These are phyloP conservation scores for Malacoctenus gilli DNA, from an alignment of 2,797 vertebrate genomes.

Conservation along the genomic window DNA sequence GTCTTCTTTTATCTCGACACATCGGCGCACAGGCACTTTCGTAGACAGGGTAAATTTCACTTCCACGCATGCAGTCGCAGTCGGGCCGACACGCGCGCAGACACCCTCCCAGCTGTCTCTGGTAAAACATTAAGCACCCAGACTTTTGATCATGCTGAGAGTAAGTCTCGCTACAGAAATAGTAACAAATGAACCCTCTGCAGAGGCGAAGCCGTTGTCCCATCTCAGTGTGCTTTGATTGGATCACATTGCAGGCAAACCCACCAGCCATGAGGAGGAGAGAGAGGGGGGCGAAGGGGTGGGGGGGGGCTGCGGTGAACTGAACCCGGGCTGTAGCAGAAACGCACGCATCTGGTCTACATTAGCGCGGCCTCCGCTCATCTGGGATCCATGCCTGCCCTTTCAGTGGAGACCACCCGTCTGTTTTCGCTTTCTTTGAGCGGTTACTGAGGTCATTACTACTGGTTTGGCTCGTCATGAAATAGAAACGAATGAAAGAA, in stretches of 20 bases:
- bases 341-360: constrained; percentile 62
- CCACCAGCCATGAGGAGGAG: constrained; percentile 26
- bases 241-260: constrained; percentile 42
- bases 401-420: constrained; percentile 53
- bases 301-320: constrained; percentile 24
- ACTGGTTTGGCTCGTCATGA: constrained; percentile 66
- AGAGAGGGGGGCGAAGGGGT: background rate
- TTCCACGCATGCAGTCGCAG: constrained; percentile 7
- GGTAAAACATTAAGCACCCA: constrained; percentile 59
- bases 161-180: constrained; percentile 58
- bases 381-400: constrained; percentile 43
- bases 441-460: constrained; percentile 57
- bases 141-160: constrained; percentile 59
- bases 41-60: constrained; percentile 11
- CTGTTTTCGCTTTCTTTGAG: constrained; percentile 56
- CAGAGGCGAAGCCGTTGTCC: constrained; percentile 57
- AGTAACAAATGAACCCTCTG: constrained; percentile 61
- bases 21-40: constrained; percentile 9
- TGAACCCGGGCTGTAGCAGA: constrained; percentile 30
- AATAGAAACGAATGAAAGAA: constrained; percentile 25
- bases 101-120: constrained; percentile 56
- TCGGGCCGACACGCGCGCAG: constrained; percentile 27
- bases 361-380: constrained; percentile 59
- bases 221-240: constrained; percentile 49
- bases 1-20: constrained; percentile 25